A percentile compares a stretch with the other conserved stretches of the same genome.
These are phyloP conservation scores for Triops cancriformis DNA, from an alignment of 1,140 invertebrate species.

Conservation along the genomic window DNA sequence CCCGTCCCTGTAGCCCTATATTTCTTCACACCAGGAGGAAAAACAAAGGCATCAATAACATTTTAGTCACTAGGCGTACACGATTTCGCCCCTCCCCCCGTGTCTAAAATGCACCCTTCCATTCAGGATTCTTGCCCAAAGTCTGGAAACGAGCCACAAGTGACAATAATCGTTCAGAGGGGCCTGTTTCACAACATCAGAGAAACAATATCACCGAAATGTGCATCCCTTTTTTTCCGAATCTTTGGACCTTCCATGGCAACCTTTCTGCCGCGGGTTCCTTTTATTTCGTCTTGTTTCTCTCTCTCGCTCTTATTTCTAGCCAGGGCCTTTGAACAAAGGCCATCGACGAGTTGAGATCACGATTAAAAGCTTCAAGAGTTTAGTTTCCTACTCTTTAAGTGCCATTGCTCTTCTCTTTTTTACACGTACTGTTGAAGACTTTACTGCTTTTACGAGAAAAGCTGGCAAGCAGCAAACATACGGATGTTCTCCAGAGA, in stretches of 20 bases:
- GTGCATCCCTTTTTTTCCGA: background rate
- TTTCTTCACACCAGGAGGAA: background rate
- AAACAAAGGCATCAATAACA: conserved; percentile 1
- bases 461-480: background rate
- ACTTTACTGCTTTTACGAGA: background rate
- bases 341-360: background rate
- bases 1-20: background rate
- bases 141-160: background rate
- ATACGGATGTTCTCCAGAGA: background rate
- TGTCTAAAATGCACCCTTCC: background rate
- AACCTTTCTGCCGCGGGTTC: background rate
- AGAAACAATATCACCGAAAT: background rate
- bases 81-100: background rate
- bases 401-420: background rate
- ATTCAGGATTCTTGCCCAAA: background rate
- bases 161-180: conserved; percentile 2
- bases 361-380: background rate
- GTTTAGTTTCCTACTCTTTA: background rate
- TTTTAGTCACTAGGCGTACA: background rate
- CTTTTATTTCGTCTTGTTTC: background rate
- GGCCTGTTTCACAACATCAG: background rate
- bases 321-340: background rate
- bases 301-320: background rate
- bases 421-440: background rate
- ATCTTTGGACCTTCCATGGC: background rate